These are phyloP conservation scores for Latheticus oryzae DNA, from an alignment of 2,888 invertebrate species.

Conservation along the genomic window DNA sequence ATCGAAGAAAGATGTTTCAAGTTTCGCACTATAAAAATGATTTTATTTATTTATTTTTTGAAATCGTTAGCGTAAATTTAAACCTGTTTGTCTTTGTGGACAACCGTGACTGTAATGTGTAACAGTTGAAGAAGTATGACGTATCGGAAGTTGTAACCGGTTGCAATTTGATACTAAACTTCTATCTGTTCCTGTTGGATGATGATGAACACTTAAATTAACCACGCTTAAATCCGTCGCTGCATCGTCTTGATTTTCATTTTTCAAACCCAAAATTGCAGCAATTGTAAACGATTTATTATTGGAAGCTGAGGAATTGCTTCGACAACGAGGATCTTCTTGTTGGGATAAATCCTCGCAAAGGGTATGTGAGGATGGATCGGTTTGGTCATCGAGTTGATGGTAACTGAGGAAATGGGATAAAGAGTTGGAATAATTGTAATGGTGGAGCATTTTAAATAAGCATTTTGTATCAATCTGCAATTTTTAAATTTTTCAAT, in stretches of 20 bases:
- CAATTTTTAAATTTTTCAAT: neutral
- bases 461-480: constrained; percentile 6
- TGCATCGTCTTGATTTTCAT: constrained; percentile 50
- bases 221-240: constrained; percentile 63
- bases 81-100: constrained; percentile 45
- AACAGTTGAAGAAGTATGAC: constrained; percentile 53
- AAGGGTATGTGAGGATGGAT: constrained; percentile 53
- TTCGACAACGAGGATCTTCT: constrained; percentile 57
- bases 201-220: constrained; percentile 70
- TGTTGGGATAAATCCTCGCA: constrained; percentile 60
- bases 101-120: constrained; percentile 53
- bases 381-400: constrained; percentile 60
- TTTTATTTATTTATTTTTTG: too few relatives aligned
- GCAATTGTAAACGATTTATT: constrained; percentile 84
- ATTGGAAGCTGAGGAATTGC: constrained; percentile 55
- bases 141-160: constrained; percentile 61
- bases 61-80: constrained; percentile 1
- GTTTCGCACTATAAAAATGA: constrained; percentile 56
- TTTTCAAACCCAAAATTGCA: constrained; percentile 82
- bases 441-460: constrained; percentile 60
- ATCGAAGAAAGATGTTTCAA: constrained; percentile 58
- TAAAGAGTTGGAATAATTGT: constrained; percentile 63
- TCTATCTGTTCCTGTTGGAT: constrained; percentile 46
- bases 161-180: constrained; percentile 58
- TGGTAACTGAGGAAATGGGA: constrained; percentile 63